Evolutionary conservation across 2,888 invertebrate species (phyloP).

Genomic region (Fragum fragum): DNA sequence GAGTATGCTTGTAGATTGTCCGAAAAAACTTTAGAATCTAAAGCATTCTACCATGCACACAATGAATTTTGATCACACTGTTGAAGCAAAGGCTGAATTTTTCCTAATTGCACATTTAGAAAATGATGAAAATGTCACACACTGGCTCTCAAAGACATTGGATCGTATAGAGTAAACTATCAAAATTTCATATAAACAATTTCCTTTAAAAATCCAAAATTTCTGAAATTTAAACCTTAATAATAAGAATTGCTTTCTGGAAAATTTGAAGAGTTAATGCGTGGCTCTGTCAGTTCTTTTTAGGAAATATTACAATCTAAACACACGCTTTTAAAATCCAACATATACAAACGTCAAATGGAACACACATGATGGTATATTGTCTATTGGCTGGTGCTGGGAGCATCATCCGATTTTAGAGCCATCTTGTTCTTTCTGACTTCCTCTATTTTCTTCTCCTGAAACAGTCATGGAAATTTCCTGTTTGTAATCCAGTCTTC

Average conservation of each 20-base stretch:
- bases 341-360: not conserved
- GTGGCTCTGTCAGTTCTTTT: not conserved
- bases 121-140: too few relatives aligned
- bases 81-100: too few relatives aligned
- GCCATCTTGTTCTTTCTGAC: conserved; percentile 94
- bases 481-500: too few relatives aligned
- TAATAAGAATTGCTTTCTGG: not conserved
- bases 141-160: too few relatives aligned
- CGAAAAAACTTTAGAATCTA: too few relatives aligned
- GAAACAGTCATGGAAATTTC: conserved; percentile 67
- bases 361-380: not conserved
- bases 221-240: not conserved
- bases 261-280: not conserved
- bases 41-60: too few relatives aligned
- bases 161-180: too few relatives aligned
- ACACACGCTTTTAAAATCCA: not conserved
- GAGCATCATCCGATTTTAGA: conserved; percentile 45
- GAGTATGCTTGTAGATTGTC: too few relatives aligned
- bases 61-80: too few relatives aligned
- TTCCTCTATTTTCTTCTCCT: conserved; percentile 96
- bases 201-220: too few relatives aligned
- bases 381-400: conserved; percentile 37
- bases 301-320: not conserved
- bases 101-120: too few relatives aligned
- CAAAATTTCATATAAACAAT: too few relatives aligned